Base-by-base conservation (phyloP, 2,797 vertebrate species). In the Poecilia gillii region DNA sequence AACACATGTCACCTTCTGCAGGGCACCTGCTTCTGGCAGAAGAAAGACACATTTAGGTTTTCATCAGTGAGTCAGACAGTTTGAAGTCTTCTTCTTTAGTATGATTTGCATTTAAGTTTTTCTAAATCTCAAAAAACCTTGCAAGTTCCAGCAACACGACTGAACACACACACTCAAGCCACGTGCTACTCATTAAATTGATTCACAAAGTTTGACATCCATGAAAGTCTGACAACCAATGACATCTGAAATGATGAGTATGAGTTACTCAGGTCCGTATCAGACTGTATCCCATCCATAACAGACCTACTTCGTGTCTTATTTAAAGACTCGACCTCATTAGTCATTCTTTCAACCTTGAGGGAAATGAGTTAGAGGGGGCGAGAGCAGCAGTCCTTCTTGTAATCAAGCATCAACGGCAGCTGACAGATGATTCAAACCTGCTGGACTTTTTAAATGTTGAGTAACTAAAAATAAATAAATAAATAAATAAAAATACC, bases 321-420 rank as follows among this genome's bases (percentile, higher is more conserved):
- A 62, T 45, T 74, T 14, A 46, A 77, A 82, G 66, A 81, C 75
- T 74, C 73, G 39, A 81, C 80, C 81, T 83, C 71, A 64, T 74
- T 76, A 77, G 59, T 87, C 68, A 72, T 79, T 79, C 23, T 77
- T 72, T 77, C 74, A 78, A 79, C 79, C 79, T 86, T 83, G 76
- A 84, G 77, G 49, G 78, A 80, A 81, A 82, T 70, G 64, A 88
- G 80, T 55, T 49, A 14, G 68, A 85, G 84, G 68, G 3, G 1
- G 28, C 72, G 70, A 68, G 68, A 85, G 66, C 79, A 46, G 23
- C 43, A 79, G 80, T 75, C 62, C 72, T 49, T 47, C 39, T 49
- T 36, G 77, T 78, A 75, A 85, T 75, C 39, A 45, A 73, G 80
- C 59, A 66, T 6, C 45, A 49, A 73, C 20, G 46, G 49, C 25